These are phyloP conservation scores for honey bee (Apis mellifera) DNA, from an alignment of 1,140 invertebrate genomes.

Conservation along the genomic window Amel_HAv3.1 CM009932.2:13205501-13206000, in stretches of 20 bases:
- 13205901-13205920: not conserved
- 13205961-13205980: slow-evolving; percentile 20
- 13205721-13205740: not conserved
- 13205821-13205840: not conserved
- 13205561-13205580: not conserved
- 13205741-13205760: not conserved
- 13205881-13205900: slow-evolving; percentile 28
- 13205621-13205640: not conserved
- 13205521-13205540: not conserved
- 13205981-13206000: not conserved
- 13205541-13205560: not conserved
- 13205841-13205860: no score
- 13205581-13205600: no score
- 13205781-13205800: not conserved
- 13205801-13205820: no score
- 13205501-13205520: not conserved
- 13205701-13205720: not conserved
- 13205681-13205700: not conserved
- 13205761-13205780: no score
- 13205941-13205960: not conserved
- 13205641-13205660: not conserved
- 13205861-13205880: not conserved
- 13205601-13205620: not conserved
- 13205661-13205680: not conserved
- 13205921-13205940: not conserved